Evolutionary conservation across 2,113 vertebrate genomes (phyloP).

Genomic region (Triplophysa siluroides): DNA sequence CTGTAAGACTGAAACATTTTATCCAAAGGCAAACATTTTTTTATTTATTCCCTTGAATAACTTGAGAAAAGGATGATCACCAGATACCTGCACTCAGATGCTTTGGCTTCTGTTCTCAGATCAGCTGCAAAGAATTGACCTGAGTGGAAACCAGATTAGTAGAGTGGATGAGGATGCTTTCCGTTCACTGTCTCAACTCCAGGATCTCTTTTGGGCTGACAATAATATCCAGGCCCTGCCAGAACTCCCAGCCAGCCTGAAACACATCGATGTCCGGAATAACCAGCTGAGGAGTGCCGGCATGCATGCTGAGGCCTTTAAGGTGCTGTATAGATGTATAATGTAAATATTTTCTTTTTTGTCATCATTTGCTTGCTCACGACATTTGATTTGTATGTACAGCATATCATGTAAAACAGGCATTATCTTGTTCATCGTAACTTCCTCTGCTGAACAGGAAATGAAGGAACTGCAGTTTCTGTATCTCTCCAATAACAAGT

Average conservation of each 20-base stretch:
- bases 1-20: neutral
- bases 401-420: neutral
- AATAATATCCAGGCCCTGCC: slow-evolving; percentile 76
- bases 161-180: slow-evolving; percentile 68
- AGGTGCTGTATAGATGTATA: slow-evolving; percentile 56
- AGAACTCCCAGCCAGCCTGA: slow-evolving; percentile 68
- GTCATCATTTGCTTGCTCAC: neutral
- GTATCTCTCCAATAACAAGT: slow-evolving; percentile 78
- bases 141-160: slow-evolving; percentile 78
- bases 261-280: slow-evolving; percentile 69
- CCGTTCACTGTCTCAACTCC: slow-evolving; percentile 68
- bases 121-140: slow-evolving; percentile 77
- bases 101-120: slow-evolving; percentile 61
- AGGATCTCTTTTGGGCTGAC: slow-evolving; percentile 75
- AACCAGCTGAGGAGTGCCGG: slow-evolving; percentile 75
- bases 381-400: neutral
- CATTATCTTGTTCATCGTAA: neutral
- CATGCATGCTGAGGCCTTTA: slow-evolving; percentile 70
- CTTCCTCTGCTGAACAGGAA: slow-evolving; percentile 64
- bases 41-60: neutral
- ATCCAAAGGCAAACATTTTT: too few species aligned
- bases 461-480: slow-evolving; percentile 80
- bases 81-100: neutral
- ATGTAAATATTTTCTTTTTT: neutral
- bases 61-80: neutral